Conservation (phyloP, 2,888 invertebrate genomes). For the Teinopalpus imperialis region DNA sequence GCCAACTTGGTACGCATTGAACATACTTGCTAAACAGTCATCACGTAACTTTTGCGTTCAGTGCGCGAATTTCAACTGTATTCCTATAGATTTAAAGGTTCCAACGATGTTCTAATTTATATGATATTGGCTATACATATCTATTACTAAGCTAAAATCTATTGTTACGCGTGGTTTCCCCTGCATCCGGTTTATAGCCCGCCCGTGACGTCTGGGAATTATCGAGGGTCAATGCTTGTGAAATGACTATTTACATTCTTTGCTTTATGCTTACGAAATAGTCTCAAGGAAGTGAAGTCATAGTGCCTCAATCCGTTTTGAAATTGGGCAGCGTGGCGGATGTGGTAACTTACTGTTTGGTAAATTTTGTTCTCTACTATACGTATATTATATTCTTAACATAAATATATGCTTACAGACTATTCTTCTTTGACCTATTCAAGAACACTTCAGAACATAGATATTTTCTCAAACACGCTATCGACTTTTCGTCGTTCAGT, state of each 20-base stretch:
- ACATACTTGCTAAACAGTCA: not conserved
- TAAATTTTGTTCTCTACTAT: too few species aligned
- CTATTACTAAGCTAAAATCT: not conserved
- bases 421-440: too few species aligned
- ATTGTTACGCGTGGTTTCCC: conserved; percentile 13
- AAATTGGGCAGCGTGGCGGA: conserved; percentile 1
- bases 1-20: not conserved
- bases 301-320: conserved; percentile 7
- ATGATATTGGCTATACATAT: not conserved
- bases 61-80: conserved; percentile 3
- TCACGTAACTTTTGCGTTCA: not conserved
- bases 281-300: not conserved
- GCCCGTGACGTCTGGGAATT: conserved; percentile 12
- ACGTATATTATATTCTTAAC: too few species aligned
- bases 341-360: too few species aligned
- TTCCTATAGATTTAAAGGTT: not conserved
- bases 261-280: conserved; percentile 6
- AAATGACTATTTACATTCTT: not conserved
- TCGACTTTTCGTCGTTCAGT: too few species aligned
- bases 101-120: not conserved
- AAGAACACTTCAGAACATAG: too few species aligned
- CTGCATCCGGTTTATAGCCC: conserved; percentile 9
- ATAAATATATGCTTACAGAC: too few species aligned
- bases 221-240: conserved; percentile 14
- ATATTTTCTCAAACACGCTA: too few species aligned